Evolutionary conservation across 2,888 invertebrate genomes (phyloP).

Genomic region (Chrysodeixis includens): DNA sequence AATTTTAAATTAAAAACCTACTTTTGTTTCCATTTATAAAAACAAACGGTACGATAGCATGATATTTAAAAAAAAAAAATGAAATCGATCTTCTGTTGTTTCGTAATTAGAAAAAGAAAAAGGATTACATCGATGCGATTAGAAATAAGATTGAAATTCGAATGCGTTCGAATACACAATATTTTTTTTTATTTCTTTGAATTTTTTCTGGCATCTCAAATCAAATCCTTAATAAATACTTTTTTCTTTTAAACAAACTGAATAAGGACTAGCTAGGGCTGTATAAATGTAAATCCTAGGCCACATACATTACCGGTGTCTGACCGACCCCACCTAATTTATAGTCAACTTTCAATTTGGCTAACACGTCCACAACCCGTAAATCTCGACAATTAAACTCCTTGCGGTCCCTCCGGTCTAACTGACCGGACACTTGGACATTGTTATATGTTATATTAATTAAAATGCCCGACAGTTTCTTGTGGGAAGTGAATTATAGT

Average conservation of each 20-base stretch:
- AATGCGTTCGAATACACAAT: too few relatives aligned
- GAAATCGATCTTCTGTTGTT: too few relatives aligned
- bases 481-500: neutral
- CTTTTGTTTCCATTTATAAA: too few relatives aligned
- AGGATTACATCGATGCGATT: too few relatives aligned
- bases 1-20: too few relatives aligned
- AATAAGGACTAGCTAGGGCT: neutral
- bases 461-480: constrained; percentile 7
- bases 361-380: constrained; percentile 78
- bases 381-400: constrained; percentile 85
- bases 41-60: too few relatives aligned
- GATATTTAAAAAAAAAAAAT: too few relatives aligned
- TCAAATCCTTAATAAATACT: neutral
- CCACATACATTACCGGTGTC: constrained; percentile 54
- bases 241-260: neutral
- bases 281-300: constrained; percentile 14
- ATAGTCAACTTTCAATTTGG: constrained; percentile 87
- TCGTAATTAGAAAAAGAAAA: too few relatives aligned
- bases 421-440: constrained; percentile 64
- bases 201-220: neutral
- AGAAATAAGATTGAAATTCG: too few relatives aligned
- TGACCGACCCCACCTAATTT: constrained; percentile 74
- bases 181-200: neutral
- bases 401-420: constrained; percentile 75
- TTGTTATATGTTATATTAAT: constrained; percentile 33